Conservation (phyloP, 2,113 vertebrate species). For the Sinosuthora webbiana region DNA sequence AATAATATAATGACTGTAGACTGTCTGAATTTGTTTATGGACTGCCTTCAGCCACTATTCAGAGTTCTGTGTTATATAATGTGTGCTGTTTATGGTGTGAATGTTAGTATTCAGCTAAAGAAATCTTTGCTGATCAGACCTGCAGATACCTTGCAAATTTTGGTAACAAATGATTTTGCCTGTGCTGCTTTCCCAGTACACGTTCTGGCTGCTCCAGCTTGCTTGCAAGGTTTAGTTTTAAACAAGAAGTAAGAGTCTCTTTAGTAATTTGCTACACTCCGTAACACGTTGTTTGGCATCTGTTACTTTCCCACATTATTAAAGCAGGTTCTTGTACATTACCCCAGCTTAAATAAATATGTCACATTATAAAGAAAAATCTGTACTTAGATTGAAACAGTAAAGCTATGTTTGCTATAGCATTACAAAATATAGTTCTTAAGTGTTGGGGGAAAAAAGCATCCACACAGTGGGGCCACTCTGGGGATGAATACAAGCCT, state of each 20-base stretch:
- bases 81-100: background rate
- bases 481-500: background rate
- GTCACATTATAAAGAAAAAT: slow-evolving; percentile 32
- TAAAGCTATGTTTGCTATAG: background rate
- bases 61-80: background rate
- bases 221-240: background rate
- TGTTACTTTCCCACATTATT: slow-evolving; percentile 22
- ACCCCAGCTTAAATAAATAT: slow-evolving; percentile 13
- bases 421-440: background rate
- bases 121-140: background rate
- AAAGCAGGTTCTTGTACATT: background rate
- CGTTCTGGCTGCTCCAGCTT: background rate
- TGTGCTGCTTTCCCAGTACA: background rate
- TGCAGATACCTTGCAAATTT: background rate
- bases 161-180: background rate
- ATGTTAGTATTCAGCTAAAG: background rate
- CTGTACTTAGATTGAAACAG: background rate
- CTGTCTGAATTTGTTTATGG: background rate
- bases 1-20: background rate
- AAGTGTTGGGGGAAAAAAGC: background rate
- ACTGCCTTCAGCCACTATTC: background rate
- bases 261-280: background rate
- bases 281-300: slow-evolving; percentile 1
- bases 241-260: background rate
- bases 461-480: background rate